A percentile compares a stretch with the other conserved stretches of the same genome.
These are phyloP conservation scores for Sebastes jordani DNA, from an alignment of 2,797 vertebrate genomes.

Conservation along the genomic window DNA sequence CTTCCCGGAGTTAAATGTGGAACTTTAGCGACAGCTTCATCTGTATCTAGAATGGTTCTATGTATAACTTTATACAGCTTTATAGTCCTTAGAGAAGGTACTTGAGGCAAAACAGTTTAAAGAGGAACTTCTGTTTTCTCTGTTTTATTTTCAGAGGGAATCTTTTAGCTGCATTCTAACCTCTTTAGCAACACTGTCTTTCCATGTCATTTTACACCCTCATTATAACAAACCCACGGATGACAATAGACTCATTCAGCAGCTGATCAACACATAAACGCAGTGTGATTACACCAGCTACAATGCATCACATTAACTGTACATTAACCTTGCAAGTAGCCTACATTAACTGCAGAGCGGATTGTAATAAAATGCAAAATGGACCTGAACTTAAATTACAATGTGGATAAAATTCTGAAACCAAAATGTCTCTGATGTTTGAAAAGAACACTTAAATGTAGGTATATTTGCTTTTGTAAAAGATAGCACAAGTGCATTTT, in stretches of 20 bases:
- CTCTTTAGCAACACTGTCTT: background rate
- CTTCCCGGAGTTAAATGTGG: conserved; percentile 13
- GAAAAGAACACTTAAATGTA: background rate
- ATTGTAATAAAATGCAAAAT: background rate
- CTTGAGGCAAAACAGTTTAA: background rate
- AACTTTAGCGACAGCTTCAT: conserved; percentile 13
- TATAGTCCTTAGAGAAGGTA: background rate
- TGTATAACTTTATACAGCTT: background rate
- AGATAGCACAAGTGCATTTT: background rate
- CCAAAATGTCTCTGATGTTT: background rate
- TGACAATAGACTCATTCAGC: background rate
- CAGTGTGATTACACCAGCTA: background rate
- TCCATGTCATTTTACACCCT: background rate
- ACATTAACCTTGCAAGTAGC: conserved; percentile 13
- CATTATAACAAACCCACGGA: background rate
- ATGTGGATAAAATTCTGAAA: background rate
- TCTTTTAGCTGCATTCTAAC: background rate
- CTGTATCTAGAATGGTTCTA: background rate
- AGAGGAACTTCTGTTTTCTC: background rate
- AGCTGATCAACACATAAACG: background rate
- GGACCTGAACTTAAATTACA: background rate
- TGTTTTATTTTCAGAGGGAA: background rate
- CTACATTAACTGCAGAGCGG: background rate
- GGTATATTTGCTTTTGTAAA: background rate
- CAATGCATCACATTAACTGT: conserved; percentile 5